Conservation (phyloP, 2,113 vertebrate genomes). For the Elaphurus davidianus region DNA sequence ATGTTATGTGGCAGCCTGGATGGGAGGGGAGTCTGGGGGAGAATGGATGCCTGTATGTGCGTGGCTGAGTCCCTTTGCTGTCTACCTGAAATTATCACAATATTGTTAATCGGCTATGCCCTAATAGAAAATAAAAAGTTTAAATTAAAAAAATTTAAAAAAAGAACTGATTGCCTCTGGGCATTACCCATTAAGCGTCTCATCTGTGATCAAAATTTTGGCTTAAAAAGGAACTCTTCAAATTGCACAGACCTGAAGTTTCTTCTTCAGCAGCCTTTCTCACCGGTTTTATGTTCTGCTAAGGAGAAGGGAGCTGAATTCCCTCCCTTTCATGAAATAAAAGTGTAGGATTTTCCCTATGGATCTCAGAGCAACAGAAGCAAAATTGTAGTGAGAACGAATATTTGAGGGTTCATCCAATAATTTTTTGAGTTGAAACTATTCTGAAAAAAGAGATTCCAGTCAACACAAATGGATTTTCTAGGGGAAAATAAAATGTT, state of each 20-base stretch:
- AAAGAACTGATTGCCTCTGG: not conserved
- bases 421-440: not conserved
- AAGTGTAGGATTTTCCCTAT: not conserved
- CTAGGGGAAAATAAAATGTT: not conserved
- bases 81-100: not conserved
- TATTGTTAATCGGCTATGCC: not conserved
- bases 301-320: not conserved
- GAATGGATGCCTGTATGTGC: rapidly evolving
- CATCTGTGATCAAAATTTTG: not conserved
- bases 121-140: not conserved
- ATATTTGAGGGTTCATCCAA: not conserved
- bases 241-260: not conserved
- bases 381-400: not conserved
- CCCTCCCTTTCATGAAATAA: not conserved
- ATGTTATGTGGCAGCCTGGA: not conserved
- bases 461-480: not conserved
- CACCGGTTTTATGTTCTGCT: not conserved
- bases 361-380: not conserved
- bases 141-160: not conserved
- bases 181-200: not conserved
- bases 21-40: not conserved
- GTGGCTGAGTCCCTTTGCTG: not conserved
- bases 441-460: not conserved
- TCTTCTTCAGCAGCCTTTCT: not conserved
- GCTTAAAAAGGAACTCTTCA: not conserved